A percentile compares a stretch with the other conserved stretches of the same genome.
These are phyloP conservation scores for Microplitis manilae DNA, from an alignment of 2,888 invertebrate genomes.

Conservation along the genomic window DNA sequence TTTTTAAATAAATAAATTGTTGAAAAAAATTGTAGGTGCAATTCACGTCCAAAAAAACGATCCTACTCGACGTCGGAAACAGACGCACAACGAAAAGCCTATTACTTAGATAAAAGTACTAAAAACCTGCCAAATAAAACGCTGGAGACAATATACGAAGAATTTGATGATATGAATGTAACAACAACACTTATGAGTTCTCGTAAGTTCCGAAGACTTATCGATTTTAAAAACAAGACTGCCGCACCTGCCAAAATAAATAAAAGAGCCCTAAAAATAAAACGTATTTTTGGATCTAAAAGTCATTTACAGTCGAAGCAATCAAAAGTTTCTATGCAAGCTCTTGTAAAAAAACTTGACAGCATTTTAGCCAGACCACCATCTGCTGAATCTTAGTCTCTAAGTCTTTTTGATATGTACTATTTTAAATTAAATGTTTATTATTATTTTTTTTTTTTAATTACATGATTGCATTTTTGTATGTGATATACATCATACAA, in stretches of 20 bases:
- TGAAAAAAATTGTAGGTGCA: background rate
- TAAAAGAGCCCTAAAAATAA: background rate
- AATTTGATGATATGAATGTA: background rate
- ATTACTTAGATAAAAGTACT: background rate
- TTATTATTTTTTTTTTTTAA: too few species aligned
- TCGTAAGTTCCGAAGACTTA: background rate
- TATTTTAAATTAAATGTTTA: background rate
- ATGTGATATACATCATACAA: too few species aligned
- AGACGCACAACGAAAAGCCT: background rate
- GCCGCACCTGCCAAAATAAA: background rate
- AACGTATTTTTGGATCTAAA: background rate
- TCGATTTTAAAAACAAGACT: background rate
- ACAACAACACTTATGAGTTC: background rate
- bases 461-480: too few species aligned
- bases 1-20: background rate
- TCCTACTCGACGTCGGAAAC: background rate
- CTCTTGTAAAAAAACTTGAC: background rate
- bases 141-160: background rate
- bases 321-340: background rate
- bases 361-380: background rate
- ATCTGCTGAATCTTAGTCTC: background rate
- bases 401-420: background rate
- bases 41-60: background rate
- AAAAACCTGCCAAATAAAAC: background rate
- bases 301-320: background rate